These are phyloP conservation scores for Mesembrinibis cayennensis DNA, from an alignment of 2,113 vertebrate genomes.

Conservation along the genomic window DNA sequence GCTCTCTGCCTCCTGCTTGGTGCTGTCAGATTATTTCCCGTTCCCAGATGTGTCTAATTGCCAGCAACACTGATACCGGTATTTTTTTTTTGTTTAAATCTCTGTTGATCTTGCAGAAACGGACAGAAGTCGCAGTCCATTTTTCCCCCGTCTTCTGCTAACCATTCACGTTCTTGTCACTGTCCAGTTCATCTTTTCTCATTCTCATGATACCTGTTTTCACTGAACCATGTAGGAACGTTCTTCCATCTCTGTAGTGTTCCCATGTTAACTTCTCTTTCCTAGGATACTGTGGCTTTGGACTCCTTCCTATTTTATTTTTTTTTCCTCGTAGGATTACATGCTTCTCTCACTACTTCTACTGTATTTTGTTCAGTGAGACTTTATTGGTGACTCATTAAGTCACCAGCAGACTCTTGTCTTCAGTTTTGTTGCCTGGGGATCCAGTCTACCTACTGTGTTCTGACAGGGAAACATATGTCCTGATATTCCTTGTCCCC, in stretches of 20 bases:
- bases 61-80: fast-evolving
- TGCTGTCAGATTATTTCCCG: neutral
- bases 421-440: neutral
- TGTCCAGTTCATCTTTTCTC: neutral
- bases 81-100: neutral
- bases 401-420: neutral
- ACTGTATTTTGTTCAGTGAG: neutral
- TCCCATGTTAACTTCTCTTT: neutral
- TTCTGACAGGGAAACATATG: neutral
- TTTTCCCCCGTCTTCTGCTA: neutral
- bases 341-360: neutral
- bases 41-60: neutral
- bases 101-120: neutral
- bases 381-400: neutral
- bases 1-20: neutral
- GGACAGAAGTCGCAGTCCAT: neutral
- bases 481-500: neutral
- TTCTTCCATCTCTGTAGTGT: neutral
- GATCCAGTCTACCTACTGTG: neutral
- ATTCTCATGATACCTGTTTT: neutral
- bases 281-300: neutral
- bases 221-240: neutral
- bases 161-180: neutral
- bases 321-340: neutral
- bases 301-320: neutral